Conservation (phyloP, 2,888 invertebrate species). For the Ctenicera cuprea region DNA sequence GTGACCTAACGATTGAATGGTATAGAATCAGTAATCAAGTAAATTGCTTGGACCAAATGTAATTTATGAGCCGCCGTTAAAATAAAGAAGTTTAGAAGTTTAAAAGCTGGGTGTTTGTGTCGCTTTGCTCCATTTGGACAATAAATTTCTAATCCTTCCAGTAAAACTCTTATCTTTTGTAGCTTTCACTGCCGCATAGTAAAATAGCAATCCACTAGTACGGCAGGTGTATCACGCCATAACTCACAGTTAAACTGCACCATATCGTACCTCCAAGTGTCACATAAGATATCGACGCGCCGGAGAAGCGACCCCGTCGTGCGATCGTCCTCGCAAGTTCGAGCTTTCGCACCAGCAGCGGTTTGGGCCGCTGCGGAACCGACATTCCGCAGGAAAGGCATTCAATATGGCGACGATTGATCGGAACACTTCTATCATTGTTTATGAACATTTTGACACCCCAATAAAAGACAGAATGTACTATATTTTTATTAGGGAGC, state of each 20-base stretch:
- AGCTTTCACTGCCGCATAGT: slow-evolving; percentile 41
- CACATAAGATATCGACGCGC: slow-evolving; percentile 64
- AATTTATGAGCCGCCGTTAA: no score
- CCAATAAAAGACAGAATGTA: slow-evolving; percentile 53
- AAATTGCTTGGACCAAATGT: no score
- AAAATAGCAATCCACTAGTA: slow-evolving; percentile 51
- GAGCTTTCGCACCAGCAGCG: slow-evolving; percentile 35
- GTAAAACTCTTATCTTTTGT: slow-evolving; percentile 38
- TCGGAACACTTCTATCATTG: slow-evolving; percentile 62
- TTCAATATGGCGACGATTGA: slow-evolving; percentile 62
- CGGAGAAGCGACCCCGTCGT: slow-evolving; percentile 47
- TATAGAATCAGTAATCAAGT: no score
- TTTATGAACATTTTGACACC: slow-evolving; percentile 64
- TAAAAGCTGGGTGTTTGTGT: not conserved
- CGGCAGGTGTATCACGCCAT: slow-evolving; percentile 53
- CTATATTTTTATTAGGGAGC: slow-evolving; percentile 48
- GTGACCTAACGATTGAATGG: no score
- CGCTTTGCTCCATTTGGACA: not conserved
- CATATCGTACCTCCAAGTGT: slow-evolving; percentile 59
- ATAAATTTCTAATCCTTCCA: slow-evolving; percentile 38
- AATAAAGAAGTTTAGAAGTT: not conserved
- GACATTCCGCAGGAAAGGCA: slow-evolving; percentile 59
- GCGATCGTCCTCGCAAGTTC: slow-evolving; percentile 33
- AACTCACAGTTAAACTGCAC: slow-evolving; percentile 57
- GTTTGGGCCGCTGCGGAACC: slow-evolving; percentile 51